Evolutionary conservation across 2,797 vertebrate genomes (phyloP).

Genomic region (Astyanax mexicanus): DNA sequence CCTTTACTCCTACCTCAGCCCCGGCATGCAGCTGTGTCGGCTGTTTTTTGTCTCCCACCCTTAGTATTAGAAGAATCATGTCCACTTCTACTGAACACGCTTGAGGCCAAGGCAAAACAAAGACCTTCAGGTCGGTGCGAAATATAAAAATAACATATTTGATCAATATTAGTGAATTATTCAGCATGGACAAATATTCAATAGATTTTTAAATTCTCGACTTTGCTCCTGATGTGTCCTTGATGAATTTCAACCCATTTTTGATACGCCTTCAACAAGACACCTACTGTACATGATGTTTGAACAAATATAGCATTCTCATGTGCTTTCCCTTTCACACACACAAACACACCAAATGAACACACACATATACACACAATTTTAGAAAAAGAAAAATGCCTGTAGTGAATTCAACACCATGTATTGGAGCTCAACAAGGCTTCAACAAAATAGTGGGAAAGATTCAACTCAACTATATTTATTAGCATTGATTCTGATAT

Average conservation of each 20-base stretch:
- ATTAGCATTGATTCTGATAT: too few species aligned
- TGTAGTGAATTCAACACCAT: too few species aligned
- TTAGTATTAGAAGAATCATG: not conserved
- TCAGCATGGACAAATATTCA: not conserved
- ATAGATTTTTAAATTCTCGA: not conserved
- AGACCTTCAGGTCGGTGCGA: not conserved
- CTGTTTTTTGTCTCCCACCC: not conserved
- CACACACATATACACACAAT: too few species aligned
- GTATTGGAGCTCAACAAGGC: too few species aligned
- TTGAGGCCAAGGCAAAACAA: not conserved
- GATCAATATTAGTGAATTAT: conserved; percentile 9
- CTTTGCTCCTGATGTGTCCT: not conserved
- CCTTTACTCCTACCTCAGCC: not conserved
- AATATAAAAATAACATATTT: not conserved
- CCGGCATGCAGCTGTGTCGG: not conserved
- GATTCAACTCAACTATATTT: too few species aligned
- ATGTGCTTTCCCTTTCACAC: too few species aligned
- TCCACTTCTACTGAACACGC: not conserved
- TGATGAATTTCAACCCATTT: conserved; percentile 12
- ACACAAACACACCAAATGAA: too few species aligned
- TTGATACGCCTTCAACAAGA: not conserved
- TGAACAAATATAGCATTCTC: not conserved
- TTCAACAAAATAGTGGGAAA: too few species aligned
- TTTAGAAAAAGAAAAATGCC: too few species aligned
- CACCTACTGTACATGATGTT: not conserved